These are phyloP conservation scores for Andrena dorsata DNA, from an alignment of 2,888 invertebrate species.

Conservation along the genomic window DNA sequence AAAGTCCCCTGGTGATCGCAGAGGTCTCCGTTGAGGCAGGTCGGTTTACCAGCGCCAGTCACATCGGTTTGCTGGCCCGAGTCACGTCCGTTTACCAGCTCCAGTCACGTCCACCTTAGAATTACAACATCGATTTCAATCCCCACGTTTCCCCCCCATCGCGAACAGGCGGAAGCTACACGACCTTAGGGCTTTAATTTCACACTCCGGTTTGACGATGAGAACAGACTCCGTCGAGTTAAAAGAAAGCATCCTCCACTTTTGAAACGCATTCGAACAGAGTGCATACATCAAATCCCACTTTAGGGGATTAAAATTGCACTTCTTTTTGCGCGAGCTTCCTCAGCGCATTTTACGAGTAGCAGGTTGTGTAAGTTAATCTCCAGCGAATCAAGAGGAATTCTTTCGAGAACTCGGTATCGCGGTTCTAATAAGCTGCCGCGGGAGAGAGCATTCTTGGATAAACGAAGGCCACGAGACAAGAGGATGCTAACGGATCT, in stretches of 20 bases:
- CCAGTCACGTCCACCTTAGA: constrained; percentile 5
- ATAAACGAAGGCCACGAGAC: background rate
- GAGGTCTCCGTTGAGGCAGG: background rate
- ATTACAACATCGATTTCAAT: constrained; percentile 10
- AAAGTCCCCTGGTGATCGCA: background rate
- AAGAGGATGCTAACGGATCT: constrained; percentile 18
- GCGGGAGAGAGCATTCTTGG: constrained; percentile 15
- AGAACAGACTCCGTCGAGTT: background rate
- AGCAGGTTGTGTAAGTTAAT: constrained; percentile 19
- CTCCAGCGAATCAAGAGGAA: constrained; percentile 9
- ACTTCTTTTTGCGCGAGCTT: too few species aligned
- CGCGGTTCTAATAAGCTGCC: background rate
- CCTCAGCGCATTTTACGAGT: too few species aligned
- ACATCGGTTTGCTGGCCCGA: background rate
- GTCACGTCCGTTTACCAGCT: background rate
- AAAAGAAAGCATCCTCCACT: background rate
- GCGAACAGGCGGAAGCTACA: background rate
- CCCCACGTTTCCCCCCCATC: background rate
- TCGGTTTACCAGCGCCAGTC: background rate
- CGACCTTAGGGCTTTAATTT: background rate
- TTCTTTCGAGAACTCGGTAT: background rate
- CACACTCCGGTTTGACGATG: background rate
- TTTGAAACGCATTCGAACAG: background rate
- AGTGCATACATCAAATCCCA: too few species aligned
- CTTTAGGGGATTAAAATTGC: too few species aligned